These are phyloP conservation scores for Drosophila sturtevanti DNA, from an alignment of 1,140 invertebrate genomes.

Conservation along the genomic window DNA sequence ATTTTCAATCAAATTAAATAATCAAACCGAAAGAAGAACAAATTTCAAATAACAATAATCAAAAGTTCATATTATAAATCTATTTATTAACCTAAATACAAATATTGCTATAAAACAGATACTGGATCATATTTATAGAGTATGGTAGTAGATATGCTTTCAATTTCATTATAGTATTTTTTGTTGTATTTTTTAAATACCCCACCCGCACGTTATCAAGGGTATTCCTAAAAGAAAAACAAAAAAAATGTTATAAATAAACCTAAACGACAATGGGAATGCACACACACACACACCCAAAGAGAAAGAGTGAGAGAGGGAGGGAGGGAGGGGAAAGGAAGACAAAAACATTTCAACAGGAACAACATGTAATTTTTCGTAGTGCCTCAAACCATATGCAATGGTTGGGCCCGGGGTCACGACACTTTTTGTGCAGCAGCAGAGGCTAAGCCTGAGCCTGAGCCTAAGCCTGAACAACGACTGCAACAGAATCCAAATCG, in stretches of 20 bases:
- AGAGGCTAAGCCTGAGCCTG: too few relatives aligned
- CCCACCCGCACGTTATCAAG: constrained; percentile 10
- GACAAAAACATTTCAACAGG: constrained; percentile 79
- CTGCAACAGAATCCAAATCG: constrained; percentile 48
- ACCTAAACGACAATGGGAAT: constrained; percentile 75
- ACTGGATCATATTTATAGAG: not conserved
- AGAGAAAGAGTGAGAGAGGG: not conserved
- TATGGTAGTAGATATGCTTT: not conserved
- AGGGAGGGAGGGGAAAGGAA: constrained; percentile 24
- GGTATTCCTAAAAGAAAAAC: constrained; percentile 42
- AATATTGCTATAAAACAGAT: not conserved
- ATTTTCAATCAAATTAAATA: too few relatives aligned
- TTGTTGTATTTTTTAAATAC: not conserved
- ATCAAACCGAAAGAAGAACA: too few relatives aligned
- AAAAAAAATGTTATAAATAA: constrained; percentile 70
- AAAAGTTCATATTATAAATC: too few relatives aligned
- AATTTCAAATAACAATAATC: too few relatives aligned
- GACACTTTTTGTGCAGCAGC: constrained; percentile 71
- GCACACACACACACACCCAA: constrained; percentile 41
- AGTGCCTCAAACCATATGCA: constrained; percentile 70
- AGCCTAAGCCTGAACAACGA: too few relatives aligned
- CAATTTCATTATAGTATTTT: not conserved
- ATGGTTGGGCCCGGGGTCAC: constrained; percentile 73
- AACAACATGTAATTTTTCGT: constrained; percentile 80
- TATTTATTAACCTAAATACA: too few relatives aligned